Percentiles rank a stretch among this genome's conserved stretches.
phyloP scores from a whole-genome alignment of 37 sponge, comb jelly and placozoan species.

The Eunapius fragilis region DNA sequence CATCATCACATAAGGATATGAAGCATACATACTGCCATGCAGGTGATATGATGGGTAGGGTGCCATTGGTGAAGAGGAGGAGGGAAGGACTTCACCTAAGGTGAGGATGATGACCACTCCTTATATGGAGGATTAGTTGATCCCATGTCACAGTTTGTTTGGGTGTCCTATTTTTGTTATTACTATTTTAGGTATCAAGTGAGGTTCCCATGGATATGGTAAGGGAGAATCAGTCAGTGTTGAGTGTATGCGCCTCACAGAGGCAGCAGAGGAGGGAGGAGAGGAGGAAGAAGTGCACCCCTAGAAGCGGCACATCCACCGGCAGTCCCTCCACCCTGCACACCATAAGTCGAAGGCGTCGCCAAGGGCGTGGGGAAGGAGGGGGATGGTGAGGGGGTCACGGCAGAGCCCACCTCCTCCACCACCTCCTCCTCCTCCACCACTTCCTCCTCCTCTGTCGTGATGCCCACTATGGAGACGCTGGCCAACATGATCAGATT shows the following conservation, averaged over 20 bases:
- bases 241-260: constrained; percentile 18
- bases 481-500: neutral
- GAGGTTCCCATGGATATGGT: constrained; percentile 25
- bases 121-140: too few species aligned
- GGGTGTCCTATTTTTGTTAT: too few species aligned
- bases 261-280: constrained; percentile 29
- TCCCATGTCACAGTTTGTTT: too few species aligned
- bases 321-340: neutral
- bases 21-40: constrained; percentile 32
- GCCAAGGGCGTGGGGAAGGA: too few species aligned
- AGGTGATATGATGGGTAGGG: neutral
- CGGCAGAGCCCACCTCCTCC: neutral
- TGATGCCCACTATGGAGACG: neutral
- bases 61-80: constrained; percentile 1
- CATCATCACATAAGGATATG: neutral
- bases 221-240: constrained; percentile 39
- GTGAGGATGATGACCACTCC: neutral
- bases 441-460: neutral
- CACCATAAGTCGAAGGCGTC: too few species aligned
- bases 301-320: neutral
- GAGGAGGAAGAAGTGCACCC: neutral
- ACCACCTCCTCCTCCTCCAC: neutral
- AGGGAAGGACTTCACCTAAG: neutral
- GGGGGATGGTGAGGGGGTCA: neutral
- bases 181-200: neutral